Conservation (phyloP, 2,888 invertebrate genomes). For the Quadriops clusia region DNA sequence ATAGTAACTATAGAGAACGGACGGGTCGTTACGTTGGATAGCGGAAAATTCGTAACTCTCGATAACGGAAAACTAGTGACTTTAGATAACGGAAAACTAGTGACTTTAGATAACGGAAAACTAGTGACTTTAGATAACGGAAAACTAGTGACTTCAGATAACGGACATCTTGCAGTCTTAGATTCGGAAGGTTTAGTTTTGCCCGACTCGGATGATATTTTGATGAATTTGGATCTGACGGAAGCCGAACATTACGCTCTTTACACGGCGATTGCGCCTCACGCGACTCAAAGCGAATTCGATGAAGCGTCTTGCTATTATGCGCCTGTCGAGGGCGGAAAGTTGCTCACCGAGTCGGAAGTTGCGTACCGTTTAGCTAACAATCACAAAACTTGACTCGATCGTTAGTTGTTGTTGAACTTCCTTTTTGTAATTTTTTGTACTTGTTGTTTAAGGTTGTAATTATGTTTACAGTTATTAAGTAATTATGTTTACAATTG, state of each 20-base stretch:
- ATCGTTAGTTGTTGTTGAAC: background rate
- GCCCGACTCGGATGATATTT: too few relatives aligned
- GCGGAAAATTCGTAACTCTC: too few relatives aligned
- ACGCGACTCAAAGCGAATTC: conserved; percentile 77
- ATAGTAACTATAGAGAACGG: too few relatives aligned
- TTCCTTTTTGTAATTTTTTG: conserved; percentile 1
- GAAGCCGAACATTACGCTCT: conserved; percentile 82
- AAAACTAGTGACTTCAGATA: too few relatives aligned
- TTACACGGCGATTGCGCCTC: conserved; percentile 76
- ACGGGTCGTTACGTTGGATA: too few relatives aligned
- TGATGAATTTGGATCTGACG: conserved; percentile 56
- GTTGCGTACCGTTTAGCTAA: conserved; percentile 21
- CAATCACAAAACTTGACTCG: conserved; percentile 18
- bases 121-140: too few relatives aligned
- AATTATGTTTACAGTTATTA: background rate
- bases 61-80: too few relatives aligned
- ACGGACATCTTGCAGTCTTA: too few relatives aligned
- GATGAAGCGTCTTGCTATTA: conserved; percentile 82
- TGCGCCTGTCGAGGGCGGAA: conserved; percentile 69
- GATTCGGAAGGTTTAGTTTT: conserved; percentile 19
- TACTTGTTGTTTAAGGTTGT: background rate
- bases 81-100: too few relatives aligned
- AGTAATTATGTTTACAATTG: background rate
- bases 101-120: too few relatives aligned
- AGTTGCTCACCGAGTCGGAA: conserved; percentile 41